These are phyloP conservation scores for Drepana arcuata DNA, from an alignment of 1,140 invertebrate species.

Conservation along the genomic window DNA sequence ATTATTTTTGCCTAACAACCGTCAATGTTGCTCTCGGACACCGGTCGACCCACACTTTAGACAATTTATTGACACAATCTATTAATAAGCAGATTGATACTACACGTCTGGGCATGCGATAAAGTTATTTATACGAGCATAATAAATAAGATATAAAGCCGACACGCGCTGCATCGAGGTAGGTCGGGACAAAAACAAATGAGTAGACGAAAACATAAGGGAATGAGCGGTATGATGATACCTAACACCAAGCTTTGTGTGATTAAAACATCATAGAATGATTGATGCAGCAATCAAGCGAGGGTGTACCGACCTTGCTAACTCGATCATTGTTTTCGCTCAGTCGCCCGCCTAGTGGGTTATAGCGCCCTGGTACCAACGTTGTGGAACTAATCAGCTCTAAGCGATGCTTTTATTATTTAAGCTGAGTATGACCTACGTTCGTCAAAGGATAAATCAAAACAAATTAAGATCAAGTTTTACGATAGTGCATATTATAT, in stretches of 20 bases:
- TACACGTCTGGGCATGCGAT: slow-evolving; percentile 32
- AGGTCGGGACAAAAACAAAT: slow-evolving; percentile 22
- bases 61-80: slow-evolving; percentile 1
- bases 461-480: no score
- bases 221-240: not conserved
- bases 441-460: no score
- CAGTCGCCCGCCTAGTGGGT: slow-evolving; percentile 24
- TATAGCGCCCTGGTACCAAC: slow-evolving; percentile 20
- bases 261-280: slow-evolving; percentile 38
- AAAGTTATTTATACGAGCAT: slow-evolving; percentile 55
- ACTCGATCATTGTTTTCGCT: slow-evolving; percentile 34
- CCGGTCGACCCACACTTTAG: no score
- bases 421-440: no score
- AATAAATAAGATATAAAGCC: slow-evolving; percentile 48
- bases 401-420: no score
- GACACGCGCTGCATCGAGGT: slow-evolving; percentile 32
- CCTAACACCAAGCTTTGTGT: slow-evolving; percentile 10
- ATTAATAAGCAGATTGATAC: slow-evolving; percentile 35
- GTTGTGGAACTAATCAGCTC: no score
- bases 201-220: slow-evolving; percentile 7
- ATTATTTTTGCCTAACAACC: no score
- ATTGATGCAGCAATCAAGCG: slow-evolving; percentile 33
- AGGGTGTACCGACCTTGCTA: slow-evolving; percentile 16
- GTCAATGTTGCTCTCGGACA: no score
- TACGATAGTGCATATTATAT: no score